Evolutionary conservation across 2,797 vertebrate species (phyloP).

Genomic region (Phoeniculus purpureus): DNA sequence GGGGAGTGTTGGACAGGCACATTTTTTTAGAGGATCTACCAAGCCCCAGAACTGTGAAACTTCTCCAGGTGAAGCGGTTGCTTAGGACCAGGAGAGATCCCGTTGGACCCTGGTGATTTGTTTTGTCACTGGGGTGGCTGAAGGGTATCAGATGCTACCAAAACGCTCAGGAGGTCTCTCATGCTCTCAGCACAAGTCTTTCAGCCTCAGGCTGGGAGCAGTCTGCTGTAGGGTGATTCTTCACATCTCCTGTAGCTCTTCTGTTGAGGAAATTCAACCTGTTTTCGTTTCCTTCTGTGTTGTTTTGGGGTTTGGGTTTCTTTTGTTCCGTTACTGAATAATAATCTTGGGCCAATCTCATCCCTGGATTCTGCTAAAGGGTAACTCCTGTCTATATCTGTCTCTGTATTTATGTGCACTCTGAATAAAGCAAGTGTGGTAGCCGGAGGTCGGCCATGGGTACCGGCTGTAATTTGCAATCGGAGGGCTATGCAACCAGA

Average conservation of each 20-base stretch:
- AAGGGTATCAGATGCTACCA: not conserved
- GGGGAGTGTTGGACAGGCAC: not conserved
- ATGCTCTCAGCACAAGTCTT: not conserved
- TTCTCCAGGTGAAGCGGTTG: accelerated
- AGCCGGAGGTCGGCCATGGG: not conserved
- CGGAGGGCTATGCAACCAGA: slow-evolving; percentile 92
- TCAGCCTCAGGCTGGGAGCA: not conserved
- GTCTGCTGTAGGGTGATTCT: not conserved
- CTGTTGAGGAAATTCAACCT: not conserved
- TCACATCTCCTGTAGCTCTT: slow-evolving; percentile 42
- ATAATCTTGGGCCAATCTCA: slow-evolving; percentile 40
- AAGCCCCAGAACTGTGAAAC: not conserved
- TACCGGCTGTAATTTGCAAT: slow-evolving; percentile 32
- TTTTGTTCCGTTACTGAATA: not conserved
- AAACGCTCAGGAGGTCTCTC: not conserved
- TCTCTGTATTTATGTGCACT: slow-evolving; percentile 28
- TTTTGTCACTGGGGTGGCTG: not conserved
- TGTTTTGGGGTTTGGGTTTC: not conserved
- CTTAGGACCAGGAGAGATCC: not conserved
- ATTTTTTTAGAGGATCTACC: not conserved
- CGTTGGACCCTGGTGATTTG: accelerated
- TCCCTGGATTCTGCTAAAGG: slow-evolving; percentile 59
- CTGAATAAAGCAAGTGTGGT: not conserved
- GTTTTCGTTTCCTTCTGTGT: not conserved
- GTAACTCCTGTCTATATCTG: slow-evolving; percentile 5